Evolutionary conservation across 2,113 vertebrate genomes (phyloP).

Genomic region (Grammomys surdaster): DNA sequence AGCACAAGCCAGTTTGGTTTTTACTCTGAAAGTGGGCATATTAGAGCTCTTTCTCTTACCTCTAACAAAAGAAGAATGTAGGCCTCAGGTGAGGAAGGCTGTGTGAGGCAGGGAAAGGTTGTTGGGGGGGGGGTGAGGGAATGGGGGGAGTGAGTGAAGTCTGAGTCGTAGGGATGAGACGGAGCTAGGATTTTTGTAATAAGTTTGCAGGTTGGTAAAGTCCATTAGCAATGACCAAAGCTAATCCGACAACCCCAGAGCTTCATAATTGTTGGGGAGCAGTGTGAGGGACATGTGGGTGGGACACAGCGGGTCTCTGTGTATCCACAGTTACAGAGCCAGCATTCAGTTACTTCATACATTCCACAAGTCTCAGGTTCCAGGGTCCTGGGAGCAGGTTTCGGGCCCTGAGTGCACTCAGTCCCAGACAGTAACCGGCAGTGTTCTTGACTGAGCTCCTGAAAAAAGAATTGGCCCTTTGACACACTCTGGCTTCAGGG

Average conservation of each 20-base stretch:
- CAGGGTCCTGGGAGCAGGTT: neutral
- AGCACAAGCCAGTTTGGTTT: neutral
- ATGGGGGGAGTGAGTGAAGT: neutral
- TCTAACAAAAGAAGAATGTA: neutral
- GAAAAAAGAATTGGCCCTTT: neutral
- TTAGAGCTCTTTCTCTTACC: neutral
- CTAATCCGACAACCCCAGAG: neutral
- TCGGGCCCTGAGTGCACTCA: neutral
- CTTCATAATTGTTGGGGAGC: neutral
- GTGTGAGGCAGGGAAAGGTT: too few species aligned
- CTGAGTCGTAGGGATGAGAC: neutral
- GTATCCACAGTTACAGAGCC: neutral
- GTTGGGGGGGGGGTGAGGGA: too few species aligned
- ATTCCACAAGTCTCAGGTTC: neutral
- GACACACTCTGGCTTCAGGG: neutral
- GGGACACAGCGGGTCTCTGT: neutral
- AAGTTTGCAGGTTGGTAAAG: neutral
- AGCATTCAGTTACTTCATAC: neutral
- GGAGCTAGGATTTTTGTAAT: neutral
- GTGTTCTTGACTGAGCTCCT: neutral
- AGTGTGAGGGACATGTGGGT: neutral
- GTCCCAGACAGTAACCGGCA: neutral
- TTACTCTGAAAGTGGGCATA: neutral
- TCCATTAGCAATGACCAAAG: neutral
- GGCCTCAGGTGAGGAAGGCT: neutral